Conservation (phyloP, 1,140 invertebrate species). For the Drosophila takahashii region DNA sequence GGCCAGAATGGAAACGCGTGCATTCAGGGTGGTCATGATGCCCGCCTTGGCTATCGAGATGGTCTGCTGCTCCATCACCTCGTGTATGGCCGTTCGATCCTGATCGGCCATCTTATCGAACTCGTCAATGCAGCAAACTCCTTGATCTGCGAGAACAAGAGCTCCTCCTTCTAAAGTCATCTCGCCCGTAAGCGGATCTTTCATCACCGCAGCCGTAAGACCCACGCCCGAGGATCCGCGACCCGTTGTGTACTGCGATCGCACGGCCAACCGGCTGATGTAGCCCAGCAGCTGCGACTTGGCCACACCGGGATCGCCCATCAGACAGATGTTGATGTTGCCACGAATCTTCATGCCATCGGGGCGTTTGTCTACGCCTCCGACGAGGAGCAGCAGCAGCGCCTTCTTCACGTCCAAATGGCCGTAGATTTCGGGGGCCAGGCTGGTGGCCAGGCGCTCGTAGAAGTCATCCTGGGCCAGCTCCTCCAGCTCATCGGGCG, state of each 20-base stretch:
- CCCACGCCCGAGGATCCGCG: slow-evolving; percentile 97
- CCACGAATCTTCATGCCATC: slow-evolving; percentile 94
- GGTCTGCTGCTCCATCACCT: slow-evolving; percentile 99
- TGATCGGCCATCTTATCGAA: slow-evolving; percentile 99
- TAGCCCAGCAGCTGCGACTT: slow-evolving; percentile 98
- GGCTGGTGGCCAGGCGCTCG: slow-evolving; percentile 94
- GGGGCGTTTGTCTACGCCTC: slow-evolving; percentile 96
- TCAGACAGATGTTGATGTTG: slow-evolving; percentile 99
- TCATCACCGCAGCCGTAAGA: slow-evolving; percentile 98
- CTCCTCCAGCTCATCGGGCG: slow-evolving; percentile 91
- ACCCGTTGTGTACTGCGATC: slow-evolving; percentile 98
- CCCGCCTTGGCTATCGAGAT: slow-evolving; percentile 99
- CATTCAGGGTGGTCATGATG: slow-evolving; percentile 99
- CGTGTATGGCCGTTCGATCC: slow-evolving; percentile 99
- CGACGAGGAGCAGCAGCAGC: slow-evolving; percentile 95
- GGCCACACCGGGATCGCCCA: slow-evolving; percentile 99
- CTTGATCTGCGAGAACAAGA: slow-evolving; percentile 98
- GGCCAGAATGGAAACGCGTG: slow-evolving; percentile 98
- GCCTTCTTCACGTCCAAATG: slow-evolving; percentile 99
- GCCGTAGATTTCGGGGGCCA: slow-evolving; percentile 99
- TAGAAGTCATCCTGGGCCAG: slow-evolving; percentile 96
- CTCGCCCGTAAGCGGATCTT: slow-evolving; percentile 98
- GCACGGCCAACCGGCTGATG: slow-evolving; percentile 96
- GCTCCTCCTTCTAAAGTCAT: slow-evolving; percentile 99
- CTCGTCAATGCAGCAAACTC: slow-evolving; percentile 99